Percentiles rank a stretch among this genome's conserved stretches.
Conservation (phyloP, 1,140 invertebrate species). For the Pseudoatta argentina region DNA sequence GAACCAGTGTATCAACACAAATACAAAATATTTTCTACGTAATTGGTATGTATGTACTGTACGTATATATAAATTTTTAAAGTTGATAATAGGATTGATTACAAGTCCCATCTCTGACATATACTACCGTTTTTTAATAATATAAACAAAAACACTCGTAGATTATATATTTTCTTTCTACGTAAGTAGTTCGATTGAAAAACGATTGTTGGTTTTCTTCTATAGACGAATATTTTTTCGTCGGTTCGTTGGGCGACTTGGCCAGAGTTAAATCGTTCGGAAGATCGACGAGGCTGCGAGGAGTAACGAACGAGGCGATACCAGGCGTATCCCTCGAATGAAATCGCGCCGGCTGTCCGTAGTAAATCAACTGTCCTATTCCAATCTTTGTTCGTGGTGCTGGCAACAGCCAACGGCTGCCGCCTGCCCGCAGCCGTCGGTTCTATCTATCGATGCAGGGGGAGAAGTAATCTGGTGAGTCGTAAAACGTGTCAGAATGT, state of each 20-base stretch:
- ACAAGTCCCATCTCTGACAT: not conserved
- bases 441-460: constrained; percentile 77
- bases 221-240: constrained; percentile 63
- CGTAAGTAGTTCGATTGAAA: constrained; percentile 22
- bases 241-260: constrained; percentile 43
- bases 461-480: constrained; percentile 83
- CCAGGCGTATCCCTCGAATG: constrained; percentile 74
- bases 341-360: constrained; percentile 75
- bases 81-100: not conserved
- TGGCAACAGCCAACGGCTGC: constrained; percentile 71
- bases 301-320: constrained; percentile 69
- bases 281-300: constrained; percentile 60
- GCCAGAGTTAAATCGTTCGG: constrained; percentile 57
- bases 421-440: constrained; percentile 65
- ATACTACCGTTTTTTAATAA: not conserved
- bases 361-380: constrained; percentile 80
- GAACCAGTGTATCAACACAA: too few relatives aligned
- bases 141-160: not conserved
- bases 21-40: too few relatives aligned
- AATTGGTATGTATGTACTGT: not conserved
- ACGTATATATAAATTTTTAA: not conserved
- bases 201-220: constrained; percentile 40
- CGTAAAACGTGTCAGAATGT: constrained; percentile 85
- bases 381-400: constrained; percentile 78
- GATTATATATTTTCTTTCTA: not conserved